Base-by-base conservation (phyloP, 1,140 invertebrate genomes). In the Scaptomyza graminum region DNA sequence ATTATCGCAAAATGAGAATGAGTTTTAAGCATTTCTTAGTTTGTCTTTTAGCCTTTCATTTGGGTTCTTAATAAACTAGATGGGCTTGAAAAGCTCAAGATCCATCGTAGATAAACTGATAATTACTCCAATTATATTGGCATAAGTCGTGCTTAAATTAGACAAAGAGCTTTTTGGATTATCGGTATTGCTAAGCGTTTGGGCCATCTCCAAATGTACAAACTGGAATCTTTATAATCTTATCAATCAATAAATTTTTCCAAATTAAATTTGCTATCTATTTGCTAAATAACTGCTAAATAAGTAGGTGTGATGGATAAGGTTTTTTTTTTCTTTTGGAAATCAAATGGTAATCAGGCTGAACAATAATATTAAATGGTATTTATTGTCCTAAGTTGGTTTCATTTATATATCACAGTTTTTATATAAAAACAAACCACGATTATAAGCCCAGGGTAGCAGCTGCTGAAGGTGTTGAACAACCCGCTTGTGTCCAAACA, bases 401-500 rank as follows among this genome's bases (percentile, higher is more conserved):
- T 31, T 31, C 7, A 31, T 31, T 31, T 31, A 31, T 31, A n/a
- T 59, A 54, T 65, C 28, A 25, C 39, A 12, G 11, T 15, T 44
- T 44, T 8, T 28, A 41, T 65, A 54, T 46, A 54, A 83, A 50
- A 90, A 90, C 0, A 77, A 52, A 5, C 88, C 88, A 0, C 83
- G 74, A 61, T 64, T 67, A 46, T 74, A n/a, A 0, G 79, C 73
- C 90, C 90, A 90, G n/a, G 89, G 89, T 2, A 89, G 46, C 41
- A 90, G 15, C 12, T 52, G 50, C 43, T 77, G 73, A 4, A 75
- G 70, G 15, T 79, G 56, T 6, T 46, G 51, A 0, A 80, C 65
- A n/a, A 77, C 51, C 5, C 66, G 68, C 0, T 57, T 41, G 22
- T 76, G 81, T 6, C 52, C 41, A 4, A 83, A 88, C 22, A 83